Base-by-base conservation (phyloP, 2,888 invertebrate genomes). In the Mythimna ferrago region DNA sequence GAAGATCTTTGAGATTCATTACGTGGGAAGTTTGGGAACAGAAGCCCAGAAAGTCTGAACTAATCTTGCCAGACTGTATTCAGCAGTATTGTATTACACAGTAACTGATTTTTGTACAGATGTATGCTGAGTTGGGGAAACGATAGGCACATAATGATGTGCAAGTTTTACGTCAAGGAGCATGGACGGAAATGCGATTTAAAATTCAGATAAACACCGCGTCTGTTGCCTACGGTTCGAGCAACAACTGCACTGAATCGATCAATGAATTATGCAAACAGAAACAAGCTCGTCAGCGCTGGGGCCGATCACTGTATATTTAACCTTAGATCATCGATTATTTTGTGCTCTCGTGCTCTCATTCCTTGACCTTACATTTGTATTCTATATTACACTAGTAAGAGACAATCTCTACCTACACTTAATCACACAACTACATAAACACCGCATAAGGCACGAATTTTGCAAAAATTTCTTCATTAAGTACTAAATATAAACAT, bases 241-340 rank as follows among this genome's bases (percentile, higher is more conserved):
- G 81, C 85, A 86, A 84, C 87, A 84, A 88, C 88, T 88, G 88
- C 88, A 87, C 88, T 88, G 88, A 87, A 87, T 87, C 89, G 89
- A 92, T 92, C 92, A 90, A 94, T 95, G 93, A 93, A 94, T 96
- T 91, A 96, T 96, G 92, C 92, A 95, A 91, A 89, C 89, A 87
- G 87, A 88, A 88, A 86, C 89, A 88, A 82, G 78, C 80, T 75
- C 82, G 85, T 85, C 88, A 86, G 85, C 88, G 86, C 86, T 85
- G 85, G 82, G 89, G 88, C 86, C 89, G 85, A 81, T 84, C 85
- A 76, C 86, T 91, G 94, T 90, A 94, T 94, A 90, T 93, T 92
- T 94, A 94, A 95, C 93, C 92, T 94, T 89, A 89, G 87, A 91
- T 91, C 85, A 91, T 89, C 74, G 89, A 91, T 90, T 91, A 92